phyloP scores from a whole-genome alignment of 2,113 vertebrate species.

The Clarias gariepinus region DNA sequence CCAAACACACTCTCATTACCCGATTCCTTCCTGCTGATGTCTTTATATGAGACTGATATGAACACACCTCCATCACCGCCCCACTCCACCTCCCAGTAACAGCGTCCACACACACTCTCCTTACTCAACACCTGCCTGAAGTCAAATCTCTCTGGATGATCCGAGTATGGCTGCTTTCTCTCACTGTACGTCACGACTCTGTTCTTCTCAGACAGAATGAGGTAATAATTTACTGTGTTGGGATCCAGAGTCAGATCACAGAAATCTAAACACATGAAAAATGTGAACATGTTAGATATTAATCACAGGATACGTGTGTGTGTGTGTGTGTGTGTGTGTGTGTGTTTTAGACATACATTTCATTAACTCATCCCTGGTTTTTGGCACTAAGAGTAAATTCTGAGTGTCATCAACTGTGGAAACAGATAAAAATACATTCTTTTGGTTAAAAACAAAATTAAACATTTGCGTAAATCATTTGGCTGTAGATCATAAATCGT shows the following conservation, averaged over 20 bases:
- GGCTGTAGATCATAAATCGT: no score
- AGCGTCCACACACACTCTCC: slow-evolving; percentile 15
- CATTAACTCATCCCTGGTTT: neutral
- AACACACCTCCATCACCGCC: neutral
- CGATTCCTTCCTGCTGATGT: neutral
- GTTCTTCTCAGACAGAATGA: slow-evolving; percentile 1
- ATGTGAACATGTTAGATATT: neutral
- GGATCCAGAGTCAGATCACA: slow-evolving; percentile 19
- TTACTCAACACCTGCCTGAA: neutral
- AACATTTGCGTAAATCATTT: no score
- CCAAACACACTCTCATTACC: neutral
- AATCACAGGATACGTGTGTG: neutral
- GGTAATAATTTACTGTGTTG: neutral
- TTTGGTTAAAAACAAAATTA: neutral
- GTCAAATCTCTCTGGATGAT: slow-evolving; percentile 9
- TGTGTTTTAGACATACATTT: neutral
- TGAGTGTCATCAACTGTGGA: neutral
- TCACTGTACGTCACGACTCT: neutral
- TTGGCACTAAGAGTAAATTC: slow-evolving; percentile 8
- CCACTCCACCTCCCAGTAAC: slow-evolving; percentile 4
- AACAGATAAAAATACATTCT: neutral
- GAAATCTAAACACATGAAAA: slow-evolving; percentile 1
- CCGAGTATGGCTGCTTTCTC: neutral
- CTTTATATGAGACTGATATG: neutral
- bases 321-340: neutral